phyloP scores from a whole-genome alignment of 2,113 vertebrate species.

The Lipophrys pholis region DNA sequence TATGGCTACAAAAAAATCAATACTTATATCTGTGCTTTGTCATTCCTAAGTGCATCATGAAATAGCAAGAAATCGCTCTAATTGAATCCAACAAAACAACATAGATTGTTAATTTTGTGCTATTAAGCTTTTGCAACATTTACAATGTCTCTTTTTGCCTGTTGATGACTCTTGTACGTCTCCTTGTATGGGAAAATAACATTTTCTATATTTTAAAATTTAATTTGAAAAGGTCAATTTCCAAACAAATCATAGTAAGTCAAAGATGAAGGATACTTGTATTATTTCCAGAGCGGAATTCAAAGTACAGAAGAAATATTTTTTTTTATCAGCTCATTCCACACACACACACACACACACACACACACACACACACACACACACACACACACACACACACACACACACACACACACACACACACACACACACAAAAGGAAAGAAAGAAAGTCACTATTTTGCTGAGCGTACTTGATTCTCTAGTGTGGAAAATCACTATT shows the following conservation, averaged over 20 bases:
- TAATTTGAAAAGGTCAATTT: slow-evolving; percentile 96
- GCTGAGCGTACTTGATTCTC: too few relatives aligned
- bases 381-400: neutral
- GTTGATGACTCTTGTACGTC: slow-evolving; percentile 82
- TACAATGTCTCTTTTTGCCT: slow-evolving; percentile 83
- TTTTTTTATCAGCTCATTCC: slow-evolving; percentile 14
- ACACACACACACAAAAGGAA: neutral
- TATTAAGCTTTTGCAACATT: slow-evolving; percentile 93
- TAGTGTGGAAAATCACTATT: too few relatives aligned
- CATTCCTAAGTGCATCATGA: slow-evolving; percentile 99
- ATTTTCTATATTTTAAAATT: slow-evolving; percentile 94
- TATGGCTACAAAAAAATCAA: slow-evolving; percentile 96
- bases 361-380: neutral
- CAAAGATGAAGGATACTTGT: slow-evolving; percentile 58
- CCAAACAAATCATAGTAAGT: slow-evolving; percentile 84
- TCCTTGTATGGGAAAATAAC: slow-evolving; percentile 88
- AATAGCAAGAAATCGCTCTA: slow-evolving; percentile 93
- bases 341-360: neutral
- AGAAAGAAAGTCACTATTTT: too few relatives aligned
- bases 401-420: too few relatives aligned
- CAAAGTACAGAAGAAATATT: slow-evolving; percentile 23
- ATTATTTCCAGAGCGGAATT: slow-evolving; percentile 45
- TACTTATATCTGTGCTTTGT: slow-evolving; percentile 97
- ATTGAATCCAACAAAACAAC: slow-evolving; percentile 94
- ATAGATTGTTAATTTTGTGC: slow-evolving; percentile 94